Evolutionary conservation across 2,113 vertebrate species (phyloP).

Genomic region (Dolichotis patagonum): DNA sequence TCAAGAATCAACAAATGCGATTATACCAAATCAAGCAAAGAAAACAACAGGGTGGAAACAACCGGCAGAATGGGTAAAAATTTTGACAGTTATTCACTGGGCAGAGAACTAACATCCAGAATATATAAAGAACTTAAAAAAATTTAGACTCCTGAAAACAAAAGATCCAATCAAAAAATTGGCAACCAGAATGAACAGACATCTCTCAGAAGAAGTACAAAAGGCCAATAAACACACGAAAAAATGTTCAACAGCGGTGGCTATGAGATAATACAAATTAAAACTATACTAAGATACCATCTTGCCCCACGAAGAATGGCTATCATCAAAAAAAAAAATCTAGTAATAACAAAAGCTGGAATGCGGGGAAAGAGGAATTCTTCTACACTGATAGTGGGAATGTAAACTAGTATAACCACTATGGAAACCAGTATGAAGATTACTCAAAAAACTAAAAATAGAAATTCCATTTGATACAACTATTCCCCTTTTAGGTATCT

Average conservation of each 20-base stretch:
- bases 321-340: not conserved
- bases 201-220: not conserved
- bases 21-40: not conserved
- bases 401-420: not conserved
- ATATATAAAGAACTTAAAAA: not conserved
- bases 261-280: not conserved
- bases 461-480: not conserved
- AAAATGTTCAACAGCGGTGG: not conserved
- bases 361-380: not conserved
- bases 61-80: not conserved
- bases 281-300: not conserved
- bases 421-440: not conserved
- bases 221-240: not conserved
- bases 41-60: not conserved
- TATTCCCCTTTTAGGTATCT: not conserved
- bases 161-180: not conserved
- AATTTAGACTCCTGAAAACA: not conserved
- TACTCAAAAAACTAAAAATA: not conserved
- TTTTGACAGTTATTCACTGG: not conserved
- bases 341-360: not conserved
- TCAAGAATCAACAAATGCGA: not conserved
- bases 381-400: not conserved
- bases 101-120: not conserved
- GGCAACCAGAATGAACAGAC: not conserved
- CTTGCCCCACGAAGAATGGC: not conserved